phyloP scores from a whole-genome alignment of 1,140 invertebrate species.

The Drosophila pachea region DNA sequence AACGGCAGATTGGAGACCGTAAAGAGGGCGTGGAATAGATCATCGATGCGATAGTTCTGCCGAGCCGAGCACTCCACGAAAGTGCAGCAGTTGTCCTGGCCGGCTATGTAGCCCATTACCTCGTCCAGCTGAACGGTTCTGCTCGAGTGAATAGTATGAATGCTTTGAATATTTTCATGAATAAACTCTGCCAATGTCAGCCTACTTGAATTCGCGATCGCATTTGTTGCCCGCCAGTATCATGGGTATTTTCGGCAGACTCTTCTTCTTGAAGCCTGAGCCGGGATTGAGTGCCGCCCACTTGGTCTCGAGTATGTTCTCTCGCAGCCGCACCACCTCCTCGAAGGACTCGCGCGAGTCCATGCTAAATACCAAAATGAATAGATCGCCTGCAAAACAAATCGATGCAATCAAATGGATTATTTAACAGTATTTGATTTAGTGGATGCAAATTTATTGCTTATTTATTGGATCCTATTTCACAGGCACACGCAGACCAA shows the following conservation, averaged over 20 bases:
- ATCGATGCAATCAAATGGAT: slow-evolving; percentile 41
- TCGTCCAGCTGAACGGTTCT: slow-evolving; percentile 87
- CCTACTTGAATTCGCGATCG: slow-evolving; percentile 86
- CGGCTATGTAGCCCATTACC: slow-evolving; percentile 84
- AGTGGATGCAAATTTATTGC: slow-evolving; percentile 69
- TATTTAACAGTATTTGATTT: slow-evolving; percentile 65
- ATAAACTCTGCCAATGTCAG: not conserved
- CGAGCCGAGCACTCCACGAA: slow-evolving; percentile 91
- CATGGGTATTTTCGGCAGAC: slow-evolving; percentile 86
- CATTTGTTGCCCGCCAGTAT: slow-evolving; percentile 91
- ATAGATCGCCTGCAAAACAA: slow-evolving; percentile 86
- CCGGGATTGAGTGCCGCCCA: slow-evolving; percentile 83
- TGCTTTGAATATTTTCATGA: not conserved
- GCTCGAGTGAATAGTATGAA: not conserved
- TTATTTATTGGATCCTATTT: slow-evolving; percentile 53
- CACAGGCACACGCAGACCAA: not conserved
- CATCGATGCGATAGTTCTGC: slow-evolving; percentile 87
- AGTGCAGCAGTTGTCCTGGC: slow-evolving; percentile 86
- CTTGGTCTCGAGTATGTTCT: slow-evolving; percentile 90
- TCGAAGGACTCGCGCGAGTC: slow-evolving; percentile 92
- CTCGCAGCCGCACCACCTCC: slow-evolving; percentile 88
- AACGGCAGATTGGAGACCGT: slow-evolving; percentile 87
- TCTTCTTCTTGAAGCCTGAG: slow-evolving; percentile 82
- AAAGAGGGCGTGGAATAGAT: slow-evolving; percentile 90
- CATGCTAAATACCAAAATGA: slow-evolving; percentile 91